Conservation (phyloP, 2,888 invertebrate species). For the Ommatoiulus sabulosus region DNA sequence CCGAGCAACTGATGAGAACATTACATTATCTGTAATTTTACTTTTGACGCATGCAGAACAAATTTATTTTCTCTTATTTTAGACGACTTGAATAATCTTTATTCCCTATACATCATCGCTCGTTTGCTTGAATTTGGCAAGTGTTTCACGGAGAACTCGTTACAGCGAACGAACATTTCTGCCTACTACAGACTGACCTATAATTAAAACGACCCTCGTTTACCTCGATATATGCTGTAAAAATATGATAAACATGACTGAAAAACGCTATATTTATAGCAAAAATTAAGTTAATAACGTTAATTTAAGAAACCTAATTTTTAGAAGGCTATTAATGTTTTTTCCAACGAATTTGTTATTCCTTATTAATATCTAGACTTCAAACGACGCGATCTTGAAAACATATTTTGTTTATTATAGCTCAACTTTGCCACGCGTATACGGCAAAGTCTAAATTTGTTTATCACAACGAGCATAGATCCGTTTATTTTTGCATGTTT, state of each 20-base stretch:
- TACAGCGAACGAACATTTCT: too few relatives aligned
- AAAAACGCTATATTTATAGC: background rate
- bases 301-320: background rate
- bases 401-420: background rate
- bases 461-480: background rate
- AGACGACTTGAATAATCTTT: too few relatives aligned
- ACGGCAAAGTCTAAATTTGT: constrained; percentile 6
- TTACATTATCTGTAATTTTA: too few relatives aligned
- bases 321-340: background rate
- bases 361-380: background rate
- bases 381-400: background rate
- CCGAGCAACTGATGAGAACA: too few relatives aligned
- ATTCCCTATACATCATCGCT: too few relatives aligned
- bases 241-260: background rate
- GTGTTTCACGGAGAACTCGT: too few relatives aligned
- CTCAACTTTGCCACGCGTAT: background rate
- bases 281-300: background rate
- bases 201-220: background rate
- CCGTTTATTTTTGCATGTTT: background rate
- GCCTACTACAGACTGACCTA: background rate
- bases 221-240: background rate
- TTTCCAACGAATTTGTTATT: background rate
- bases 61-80: too few relatives aligned
- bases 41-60: too few relatives aligned
- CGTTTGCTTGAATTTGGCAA: too few relatives aligned